Conservation (phyloP, 2,113 vertebrate species). For the Limnothrissa miodon region DNA sequence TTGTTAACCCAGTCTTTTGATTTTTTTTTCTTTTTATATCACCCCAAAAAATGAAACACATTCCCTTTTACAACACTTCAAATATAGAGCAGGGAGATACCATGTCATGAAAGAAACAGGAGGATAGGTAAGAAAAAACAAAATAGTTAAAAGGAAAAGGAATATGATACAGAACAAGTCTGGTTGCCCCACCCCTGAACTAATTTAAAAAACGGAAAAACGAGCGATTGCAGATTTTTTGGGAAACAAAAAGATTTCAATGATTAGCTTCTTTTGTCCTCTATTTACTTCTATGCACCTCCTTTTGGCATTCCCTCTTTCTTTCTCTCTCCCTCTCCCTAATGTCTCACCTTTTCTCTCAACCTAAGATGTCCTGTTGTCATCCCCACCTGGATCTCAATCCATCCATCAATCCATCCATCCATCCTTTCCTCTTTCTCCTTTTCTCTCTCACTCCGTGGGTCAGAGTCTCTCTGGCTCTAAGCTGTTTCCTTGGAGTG, state of each 20-base stretch:
- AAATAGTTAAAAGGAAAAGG: slow-evolving; percentile 28
- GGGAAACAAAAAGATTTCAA: slow-evolving; percentile 73
- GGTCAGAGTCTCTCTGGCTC: slow-evolving; percentile 71
- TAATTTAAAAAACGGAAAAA: slow-evolving; percentile 74
- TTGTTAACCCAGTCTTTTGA: slow-evolving; percentile 81
- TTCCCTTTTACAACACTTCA: slow-evolving; percentile 97
- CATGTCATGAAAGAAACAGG: slow-evolving; percentile 87
- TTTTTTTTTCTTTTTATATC: slow-evolving; percentile 60
- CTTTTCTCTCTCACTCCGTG: slow-evolving; percentile 57
- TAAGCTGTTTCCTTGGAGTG: slow-evolving; percentile 81
- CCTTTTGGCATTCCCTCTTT: neutral
- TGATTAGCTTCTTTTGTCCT: slow-evolving; percentile 88
- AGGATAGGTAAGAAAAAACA: slow-evolving; percentile 78
- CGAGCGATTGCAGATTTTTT: slow-evolving; percentile 81
- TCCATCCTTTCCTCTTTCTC: slow-evolving; percentile 21
- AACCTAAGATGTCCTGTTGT: neutral
- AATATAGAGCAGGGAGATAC: slow-evolving; percentile 97
- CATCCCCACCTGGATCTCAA: neutral
- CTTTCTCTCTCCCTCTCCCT: neutral
- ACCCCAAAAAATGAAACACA: slow-evolving; percentile 81
- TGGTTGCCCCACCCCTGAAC: slow-evolving; percentile 75
- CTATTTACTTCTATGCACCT: slow-evolving; percentile 23
- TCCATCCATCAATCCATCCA: neutral
- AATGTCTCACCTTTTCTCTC: neutral
- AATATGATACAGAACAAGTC: slow-evolving; percentile 67